A percentile compares a stretch with the other conserved stretches of the same genome.
Conservation (phyloP, 2,797 vertebrate species). For the Myoxocephalus aenaeus region DNA sequence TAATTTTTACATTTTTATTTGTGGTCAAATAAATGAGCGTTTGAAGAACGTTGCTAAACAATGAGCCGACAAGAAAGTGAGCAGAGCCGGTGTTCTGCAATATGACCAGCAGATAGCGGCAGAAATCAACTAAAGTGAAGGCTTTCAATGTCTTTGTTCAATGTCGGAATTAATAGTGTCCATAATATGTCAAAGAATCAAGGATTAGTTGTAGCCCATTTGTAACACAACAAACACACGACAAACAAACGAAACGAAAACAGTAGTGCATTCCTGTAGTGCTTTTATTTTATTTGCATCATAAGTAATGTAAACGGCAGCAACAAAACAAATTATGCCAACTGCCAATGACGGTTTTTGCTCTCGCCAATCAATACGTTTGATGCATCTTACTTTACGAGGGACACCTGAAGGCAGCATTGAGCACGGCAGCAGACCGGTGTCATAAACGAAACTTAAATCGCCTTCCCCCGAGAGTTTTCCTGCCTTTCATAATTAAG, state of each 20-base stretch:
- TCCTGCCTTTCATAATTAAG: background rate
- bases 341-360: no score
- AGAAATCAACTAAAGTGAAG: background rate
- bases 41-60: background rate
- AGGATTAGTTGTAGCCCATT: background rate
- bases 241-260: background rate
- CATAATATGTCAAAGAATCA: background rate
- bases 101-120: slow-evolving; percentile 54
- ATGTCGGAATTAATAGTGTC: background rate
- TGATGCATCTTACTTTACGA: background rate
- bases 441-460: slow-evolving; percentile 61
- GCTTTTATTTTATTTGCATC: no score
- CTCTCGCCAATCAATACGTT: accelerated
- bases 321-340: background rate
- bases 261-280: no score
- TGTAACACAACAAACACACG: background rate
- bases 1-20: accelerated
- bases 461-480: background rate
- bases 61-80: background rate
- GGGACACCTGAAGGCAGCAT: slow-evolving; percentile 45
- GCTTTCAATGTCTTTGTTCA: slow-evolving; percentile 7
- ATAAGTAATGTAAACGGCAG: background rate
- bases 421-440: no score
- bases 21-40: background rate
- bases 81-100: background rate